These are phyloP conservation scores for Plemyria rubiginata DNA, from an alignment of 2,888 invertebrate genomes.

Conservation along the genomic window DNA sequence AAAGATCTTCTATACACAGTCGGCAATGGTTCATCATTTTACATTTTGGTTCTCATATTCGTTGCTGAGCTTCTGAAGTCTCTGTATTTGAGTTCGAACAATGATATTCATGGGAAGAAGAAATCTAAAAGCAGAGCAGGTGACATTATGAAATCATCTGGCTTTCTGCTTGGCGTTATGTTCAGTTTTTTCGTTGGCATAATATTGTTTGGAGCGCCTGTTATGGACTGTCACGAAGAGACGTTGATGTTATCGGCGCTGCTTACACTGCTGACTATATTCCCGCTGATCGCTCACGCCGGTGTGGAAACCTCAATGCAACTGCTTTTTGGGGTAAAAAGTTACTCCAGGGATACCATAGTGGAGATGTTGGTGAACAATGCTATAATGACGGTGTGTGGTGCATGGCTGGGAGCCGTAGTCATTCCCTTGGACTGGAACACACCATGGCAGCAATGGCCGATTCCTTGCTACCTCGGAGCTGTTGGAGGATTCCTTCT, in stretches of 20 bases:
- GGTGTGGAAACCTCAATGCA: conserved; percentile 85
- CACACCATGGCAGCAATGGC: conserved; percentile 94
- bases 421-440: conserved; percentile 97
- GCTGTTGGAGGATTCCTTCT: conserved; percentile 86
- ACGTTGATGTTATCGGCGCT: conserved; percentile 88
- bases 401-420: conserved; percentile 93
- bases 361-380: conserved; percentile 85
- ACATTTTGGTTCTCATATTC: conserved; percentile 71
- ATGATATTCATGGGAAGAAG: conserved; percentile 68
- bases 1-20: conserved; percentile 85
- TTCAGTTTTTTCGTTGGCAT: conserved; percentile 85
- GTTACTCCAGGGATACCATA: conserved; percentile 78
- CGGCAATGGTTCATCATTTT: conserved; percentile 82
- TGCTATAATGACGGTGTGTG: conserved; percentile 86
- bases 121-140: conserved; percentile 70
- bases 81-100: conserved; percentile 64
- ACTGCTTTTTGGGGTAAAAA: conserved; percentile 80
- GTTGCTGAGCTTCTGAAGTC: conserved; percentile 85
- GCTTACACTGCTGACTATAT: conserved; percentile 85
- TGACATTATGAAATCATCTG: conserved; percentile 79
- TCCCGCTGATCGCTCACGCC: conserved; percentile 86
- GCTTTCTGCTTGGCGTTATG: conserved; percentile 74
- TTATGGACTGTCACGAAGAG: conserved; percentile 86
- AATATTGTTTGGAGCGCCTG: conserved; percentile 88
- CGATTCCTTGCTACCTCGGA: conserved; percentile 89